A percentile compares a stretch with the other conserved stretches of the same genome.
phyloP scores from a whole-genome alignment of 2,113 vertebrate genomes.

The Oncorhynchus nerka region DNA sequence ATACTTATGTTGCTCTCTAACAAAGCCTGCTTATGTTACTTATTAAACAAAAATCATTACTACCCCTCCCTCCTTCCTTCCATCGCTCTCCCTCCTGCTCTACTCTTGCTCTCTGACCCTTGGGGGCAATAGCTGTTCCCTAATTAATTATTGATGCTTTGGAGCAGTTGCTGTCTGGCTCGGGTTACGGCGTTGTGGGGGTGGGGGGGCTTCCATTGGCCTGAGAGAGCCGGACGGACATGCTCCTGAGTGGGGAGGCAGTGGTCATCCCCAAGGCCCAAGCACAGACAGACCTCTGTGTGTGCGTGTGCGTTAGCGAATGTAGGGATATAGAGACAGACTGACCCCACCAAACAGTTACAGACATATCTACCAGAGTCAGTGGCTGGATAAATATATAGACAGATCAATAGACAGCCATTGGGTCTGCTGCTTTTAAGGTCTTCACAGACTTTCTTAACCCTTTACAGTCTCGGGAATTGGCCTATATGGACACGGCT shows the following conservation, averaged over 20 bases:
- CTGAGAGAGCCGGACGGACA: slow-evolving; percentile 53
- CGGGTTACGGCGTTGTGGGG: slow-evolving; percentile 62
- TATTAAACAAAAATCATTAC: slow-evolving; percentile 68
- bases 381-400: slow-evolving; percentile 27
- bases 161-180: slow-evolving; percentile 77
- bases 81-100: slow-evolving; percentile 40
- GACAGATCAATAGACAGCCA: slow-evolving; percentile 36
- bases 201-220: slow-evolving; percentile 62
- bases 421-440: slow-evolving; percentile 39
- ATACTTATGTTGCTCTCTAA: slow-evolving; percentile 40
- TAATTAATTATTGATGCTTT: slow-evolving; percentile 91
- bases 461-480: too few species aligned
- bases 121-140: slow-evolving; percentile 78
- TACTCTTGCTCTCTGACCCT: slow-evolving; percentile 73
- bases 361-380: too few species aligned
- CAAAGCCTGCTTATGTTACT: slow-evolving; percentile 64
- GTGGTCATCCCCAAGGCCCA: slow-evolving; percentile 59
- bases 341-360: too few species aligned
- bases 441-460: slow-evolving; percentile 50
- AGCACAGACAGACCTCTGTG: slow-evolving; percentile 35
- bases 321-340: slow-evolving; percentile 10
- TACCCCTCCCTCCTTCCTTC: slow-evolving; percentile 22
- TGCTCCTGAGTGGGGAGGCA: slow-evolving; percentile 57
- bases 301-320: slow-evolving; percentile 3
- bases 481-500: too few species aligned